phyloP scores from a whole-genome alignment of 2,797 vertebrate genomes.

The Pangasius krempfi region DNA sequence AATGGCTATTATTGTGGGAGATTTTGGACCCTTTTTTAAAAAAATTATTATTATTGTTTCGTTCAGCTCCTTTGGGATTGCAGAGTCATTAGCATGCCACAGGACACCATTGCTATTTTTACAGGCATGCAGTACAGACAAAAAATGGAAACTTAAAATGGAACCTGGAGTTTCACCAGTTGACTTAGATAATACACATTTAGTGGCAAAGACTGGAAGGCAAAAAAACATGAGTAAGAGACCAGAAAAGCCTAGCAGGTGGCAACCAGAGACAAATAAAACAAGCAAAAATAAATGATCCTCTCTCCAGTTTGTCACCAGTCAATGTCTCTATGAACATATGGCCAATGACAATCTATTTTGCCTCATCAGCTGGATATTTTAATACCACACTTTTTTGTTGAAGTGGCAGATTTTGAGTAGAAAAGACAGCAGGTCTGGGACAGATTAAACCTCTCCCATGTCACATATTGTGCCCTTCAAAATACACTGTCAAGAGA shows the following conservation, averaged over 20 bases:
- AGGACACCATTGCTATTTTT: slow-evolving; percentile 29
- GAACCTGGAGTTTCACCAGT: slow-evolving; percentile 6
- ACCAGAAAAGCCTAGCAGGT: slow-evolving; percentile 23
- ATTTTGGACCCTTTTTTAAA: neutral
- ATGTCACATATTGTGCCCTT: slow-evolving; percentile 13
- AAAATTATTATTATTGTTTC: neutral
- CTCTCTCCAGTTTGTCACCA: slow-evolving; percentile 13
- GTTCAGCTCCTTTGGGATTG: slow-evolving; percentile 4
- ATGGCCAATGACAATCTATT: slow-evolving; percentile 10
- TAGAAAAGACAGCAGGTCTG: slow-evolving; percentile 6
- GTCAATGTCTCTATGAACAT: slow-evolving; percentile 24
- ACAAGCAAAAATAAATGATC: neutral
- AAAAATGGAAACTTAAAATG: neutral
- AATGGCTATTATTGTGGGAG: slow-evolving; percentile 11
- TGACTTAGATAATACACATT: slow-evolving; percentile 26
- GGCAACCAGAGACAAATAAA: slow-evolving; percentile 14
- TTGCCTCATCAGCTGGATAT: slow-evolving; percentile 10
- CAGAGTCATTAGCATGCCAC: slow-evolving; percentile 29
- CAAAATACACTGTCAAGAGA: slow-evolving; percentile 1
- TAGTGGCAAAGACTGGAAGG: neutral
- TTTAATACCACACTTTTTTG: slow-evolving; percentile 22
- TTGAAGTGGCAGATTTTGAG: slow-evolving; percentile 19
- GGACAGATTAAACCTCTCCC: slow-evolving; percentile 7
- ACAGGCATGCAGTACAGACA: neutral
- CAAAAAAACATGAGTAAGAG: slow-evolving; percentile 8